phyloP scores from a whole-genome alignment of 2,797 vertebrate species.

The Echeneis naucrates region DNA sequence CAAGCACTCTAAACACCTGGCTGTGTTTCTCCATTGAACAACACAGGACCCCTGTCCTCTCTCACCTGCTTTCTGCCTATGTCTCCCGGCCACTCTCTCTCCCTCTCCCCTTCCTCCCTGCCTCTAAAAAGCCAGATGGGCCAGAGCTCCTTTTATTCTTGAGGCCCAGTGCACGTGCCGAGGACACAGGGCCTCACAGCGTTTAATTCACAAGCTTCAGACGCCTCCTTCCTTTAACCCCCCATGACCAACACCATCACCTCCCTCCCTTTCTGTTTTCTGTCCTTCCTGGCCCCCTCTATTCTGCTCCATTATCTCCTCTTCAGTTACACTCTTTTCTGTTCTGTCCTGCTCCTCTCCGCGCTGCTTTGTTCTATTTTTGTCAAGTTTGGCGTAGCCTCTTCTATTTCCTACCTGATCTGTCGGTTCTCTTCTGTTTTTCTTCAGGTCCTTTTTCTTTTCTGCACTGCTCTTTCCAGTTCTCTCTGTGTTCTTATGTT shows the following conservation, averaged over 20 bases:
- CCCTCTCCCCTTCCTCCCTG: constrained; percentile 26
- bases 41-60: constrained; percentile 8
- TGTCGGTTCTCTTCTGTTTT: constrained; percentile 15
- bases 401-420: neutral
- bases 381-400: constrained; percentile 23
- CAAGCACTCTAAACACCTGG: constrained; percentile 33
- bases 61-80: constrained; percentile 15
- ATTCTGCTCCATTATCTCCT: constrained; percentile 59
- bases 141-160: constrained; percentile 73
- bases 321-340: constrained; percentile 32
- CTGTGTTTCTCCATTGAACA: constrained; percentile 29
- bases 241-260: constrained; percentile 55
- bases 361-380: constrained; percentile 33
- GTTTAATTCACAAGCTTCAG: constrained; percentile 80
- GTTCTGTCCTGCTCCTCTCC: neutral
- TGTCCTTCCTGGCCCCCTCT: constrained; percentile 35
- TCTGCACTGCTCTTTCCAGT: neutral
- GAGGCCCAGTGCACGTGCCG: constrained; percentile 83
- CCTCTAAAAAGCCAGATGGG: constrained; percentile 80
- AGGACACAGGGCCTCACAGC: constrained; percentile 81
- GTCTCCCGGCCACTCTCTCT: constrained; percentile 10
- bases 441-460: neutral
- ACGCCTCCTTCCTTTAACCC: constrained; percentile 71
- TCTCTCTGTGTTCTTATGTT: neutral
- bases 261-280: constrained; percentile 37